Evolutionary conservation across 2,888 invertebrate genomes (phyloP), one percentile per base, ranked within the genome.

Genomic region (Drosophila limbata): DNA sequence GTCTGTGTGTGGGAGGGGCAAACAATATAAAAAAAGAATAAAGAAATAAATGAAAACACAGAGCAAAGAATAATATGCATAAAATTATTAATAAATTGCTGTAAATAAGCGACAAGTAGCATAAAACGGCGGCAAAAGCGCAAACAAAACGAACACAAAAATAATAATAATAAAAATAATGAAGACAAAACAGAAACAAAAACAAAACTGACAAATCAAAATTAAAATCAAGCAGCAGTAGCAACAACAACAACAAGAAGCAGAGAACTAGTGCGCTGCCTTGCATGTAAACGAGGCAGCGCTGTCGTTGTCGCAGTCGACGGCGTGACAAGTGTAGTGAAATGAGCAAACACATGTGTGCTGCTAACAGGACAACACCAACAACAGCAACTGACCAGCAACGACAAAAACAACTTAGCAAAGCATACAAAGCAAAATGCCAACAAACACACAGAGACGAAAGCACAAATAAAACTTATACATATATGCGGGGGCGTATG

Each of bases 21-120:
- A 40, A 13, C 19, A 4, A 28, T 19, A 33, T 1, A 21, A 9
- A 21, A 8, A 17, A 10, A 9, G 10, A 39, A 19, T 4, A 45
- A 21, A 56, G 39, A 42, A 19, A 42, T 42, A 44, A 44, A 44
- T 44, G 44, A 44, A 44, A 47, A 35, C 55, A 44, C 64, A 25
- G 60, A 17, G 33, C 44, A 56, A 42, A 61, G 39, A 35, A 64
- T 55, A 45, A 55, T 19, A 57, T 25, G 44, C 15, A 44, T 55
- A 67, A 77, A 69, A 81, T 76, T 70, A 77, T 84, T 81, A 77
- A 84, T 86, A 86, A 84, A 86, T 86, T 86, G 79, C 75, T 81
- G 84, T 65, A 77, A 84, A 84, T 86, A 65, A 70, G 81, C 75
- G 70, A 77, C 68, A 74, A 80, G 76, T 78, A 64, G 69, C 69